These are phyloP conservation scores for Hipparchia sbordonii DNA, from an alignment of 2,888 invertebrate genomes.

Conservation along the genomic window DNA sequence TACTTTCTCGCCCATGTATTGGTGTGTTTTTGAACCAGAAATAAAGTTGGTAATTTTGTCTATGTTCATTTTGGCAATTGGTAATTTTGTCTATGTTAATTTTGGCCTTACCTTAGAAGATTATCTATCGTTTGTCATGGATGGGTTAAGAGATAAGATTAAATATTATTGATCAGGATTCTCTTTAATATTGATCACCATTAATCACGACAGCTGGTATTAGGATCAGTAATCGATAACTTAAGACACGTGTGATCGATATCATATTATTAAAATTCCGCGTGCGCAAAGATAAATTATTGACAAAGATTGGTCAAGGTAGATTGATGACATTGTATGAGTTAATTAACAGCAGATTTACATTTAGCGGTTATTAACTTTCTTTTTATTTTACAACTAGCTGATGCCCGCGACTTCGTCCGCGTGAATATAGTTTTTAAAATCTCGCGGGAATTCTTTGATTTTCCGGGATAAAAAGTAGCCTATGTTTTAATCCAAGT, in stretches of 20 bases:
- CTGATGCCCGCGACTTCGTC: too few species aligned
- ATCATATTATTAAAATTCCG: not conserved
- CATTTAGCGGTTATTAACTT: too few species aligned
- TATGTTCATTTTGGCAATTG: too few species aligned
- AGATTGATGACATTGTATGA: conserved; percentile 7
- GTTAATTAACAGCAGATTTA: not conserved
- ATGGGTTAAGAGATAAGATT: not conserved
- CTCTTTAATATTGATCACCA: conserved; percentile 1
- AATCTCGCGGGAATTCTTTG: too few species aligned
- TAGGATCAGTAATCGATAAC: not conserved
- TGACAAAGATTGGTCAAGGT: not conserved
- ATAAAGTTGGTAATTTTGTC: too few species aligned
- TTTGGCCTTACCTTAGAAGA: not conserved
- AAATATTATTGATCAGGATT: not conserved
- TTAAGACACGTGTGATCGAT: not conserved
- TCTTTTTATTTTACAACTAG: too few species aligned
- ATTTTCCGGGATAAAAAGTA: too few species aligned
- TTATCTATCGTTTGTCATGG: not conserved
- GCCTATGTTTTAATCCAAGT: too few species aligned
- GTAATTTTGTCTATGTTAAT: too few species aligned
- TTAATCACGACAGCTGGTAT: not conserved
- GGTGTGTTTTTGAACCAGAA: too few species aligned
- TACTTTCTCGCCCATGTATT: too few species aligned
- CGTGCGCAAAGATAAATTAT: not conserved
- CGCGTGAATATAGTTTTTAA: too few species aligned